Evolutionary conservation across 64 coral and sea anemone genomes (phyloP).

Genomic region (Pocillopora verrucosa): DNA sequence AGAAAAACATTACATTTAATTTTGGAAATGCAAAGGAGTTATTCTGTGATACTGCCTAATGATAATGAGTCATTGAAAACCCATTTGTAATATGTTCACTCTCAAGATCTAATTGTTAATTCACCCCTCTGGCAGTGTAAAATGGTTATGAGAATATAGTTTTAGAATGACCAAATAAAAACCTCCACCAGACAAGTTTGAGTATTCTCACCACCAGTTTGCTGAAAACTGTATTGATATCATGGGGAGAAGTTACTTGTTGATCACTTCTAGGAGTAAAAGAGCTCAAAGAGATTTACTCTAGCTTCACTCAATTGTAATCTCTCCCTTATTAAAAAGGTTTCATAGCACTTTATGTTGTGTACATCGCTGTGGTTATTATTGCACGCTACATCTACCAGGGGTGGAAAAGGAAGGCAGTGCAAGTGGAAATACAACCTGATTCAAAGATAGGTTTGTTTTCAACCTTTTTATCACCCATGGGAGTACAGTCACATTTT

Average conservation of each 20-base stretch:
- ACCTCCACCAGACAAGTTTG: too few species aligned
- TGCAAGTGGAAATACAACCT: not conserved
- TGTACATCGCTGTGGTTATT: slow-evolving; percentile 79
- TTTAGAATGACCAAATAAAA: too few species aligned
- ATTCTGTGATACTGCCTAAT: too few species aligned
- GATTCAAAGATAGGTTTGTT: not conserved
- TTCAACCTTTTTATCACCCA: not conserved
- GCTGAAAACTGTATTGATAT: too few species aligned
- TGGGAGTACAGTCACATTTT: not conserved
- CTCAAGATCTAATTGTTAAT: too few species aligned
- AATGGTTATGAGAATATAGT: too few species aligned
- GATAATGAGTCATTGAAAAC: too few species aligned
- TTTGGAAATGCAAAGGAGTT: too few species aligned
- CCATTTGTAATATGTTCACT: too few species aligned
- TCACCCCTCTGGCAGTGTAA: too few species aligned
- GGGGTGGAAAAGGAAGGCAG: slow-evolving; percentile 65
- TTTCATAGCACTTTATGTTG: slow-evolving; percentile 73
- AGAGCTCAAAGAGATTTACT: not conserved
- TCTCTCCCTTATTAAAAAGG: slow-evolving; percentile 30
- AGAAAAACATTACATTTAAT: too few species aligned
- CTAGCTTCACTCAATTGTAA: not conserved
- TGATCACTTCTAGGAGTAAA: not conserved
- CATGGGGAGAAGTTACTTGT: not conserved
- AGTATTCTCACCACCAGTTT: too few species aligned
- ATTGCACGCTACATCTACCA: slow-evolving; percentile 73